These are phyloP conservation scores for Caenorhabditis zanzibari DNA, from an alignment of 2,888 invertebrate genomes.

Conservation along the genomic window DNA sequence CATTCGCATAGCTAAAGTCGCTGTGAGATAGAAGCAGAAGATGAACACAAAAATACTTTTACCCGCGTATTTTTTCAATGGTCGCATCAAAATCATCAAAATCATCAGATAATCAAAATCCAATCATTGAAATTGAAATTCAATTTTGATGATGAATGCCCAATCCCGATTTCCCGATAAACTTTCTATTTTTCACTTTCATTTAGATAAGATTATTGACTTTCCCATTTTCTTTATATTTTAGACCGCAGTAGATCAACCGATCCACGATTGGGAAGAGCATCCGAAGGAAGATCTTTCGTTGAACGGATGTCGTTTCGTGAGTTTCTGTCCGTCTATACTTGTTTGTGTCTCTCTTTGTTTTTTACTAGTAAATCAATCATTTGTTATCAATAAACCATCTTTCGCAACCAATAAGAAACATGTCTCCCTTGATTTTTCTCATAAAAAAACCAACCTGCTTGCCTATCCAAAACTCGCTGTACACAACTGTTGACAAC, in stretches of 20 bases:
- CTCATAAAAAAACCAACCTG: constrained; percentile 85
- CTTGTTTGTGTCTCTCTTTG: not conserved
- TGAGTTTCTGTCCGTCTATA: constrained; percentile 25
- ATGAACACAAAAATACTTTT: constrained; percentile 33
- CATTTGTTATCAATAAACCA: not conserved
- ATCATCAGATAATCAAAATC: constrained; percentile 15
- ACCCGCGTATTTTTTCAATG: constrained; percentile 12
- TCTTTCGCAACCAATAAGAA: not conserved
- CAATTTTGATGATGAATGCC: no score
- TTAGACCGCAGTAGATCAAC: constrained; percentile 14
- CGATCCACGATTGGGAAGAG: not conserved
- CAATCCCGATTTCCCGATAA: constrained; percentile 25
- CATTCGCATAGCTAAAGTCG: constrained; percentile 17
- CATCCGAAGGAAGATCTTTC: not conserved
- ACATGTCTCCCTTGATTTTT: not conserved
- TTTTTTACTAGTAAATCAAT: not conserved
- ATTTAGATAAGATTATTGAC: not conserved
- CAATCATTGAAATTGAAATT: constrained; percentile 49
- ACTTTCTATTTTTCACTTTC: constrained; percentile 21
- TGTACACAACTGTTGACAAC: constrained; percentile 91
- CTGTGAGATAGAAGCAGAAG: constrained; percentile 3
- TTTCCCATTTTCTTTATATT: constrained; percentile 3
- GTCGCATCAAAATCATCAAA: not conserved
- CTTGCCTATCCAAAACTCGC: constrained; percentile 92
- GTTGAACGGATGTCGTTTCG: constrained; percentile 43